Base-by-base conservation (phyloP, 2,888 invertebrate species). In the Steinernema hermaphroditum region DNA sequence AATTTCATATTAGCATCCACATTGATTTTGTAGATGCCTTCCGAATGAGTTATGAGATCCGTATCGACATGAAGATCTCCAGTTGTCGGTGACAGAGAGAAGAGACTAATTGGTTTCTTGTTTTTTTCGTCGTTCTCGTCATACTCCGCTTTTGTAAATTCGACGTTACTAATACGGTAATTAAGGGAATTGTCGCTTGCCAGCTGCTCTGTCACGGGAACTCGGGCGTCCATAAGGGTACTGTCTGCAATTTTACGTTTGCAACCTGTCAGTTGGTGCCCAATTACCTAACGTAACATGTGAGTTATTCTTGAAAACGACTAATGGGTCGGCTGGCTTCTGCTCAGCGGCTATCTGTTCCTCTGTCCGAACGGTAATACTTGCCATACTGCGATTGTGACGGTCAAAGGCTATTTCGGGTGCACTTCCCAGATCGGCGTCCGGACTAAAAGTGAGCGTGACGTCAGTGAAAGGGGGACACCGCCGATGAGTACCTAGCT, bases 41-140 rank as follows among this genome's bases (percentile, higher is more conserved):
- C 72, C 9, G 72, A 22, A 4, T 32, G 46, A 24, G 29, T 37
- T 6, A 32, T n/a, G 12, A 72, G 43, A 12, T 72, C 72, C 2
- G 72, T 44, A 32, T 72, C 72, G 24, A 72, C 22, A 24, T 69
- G 44, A 29, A 72, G 44, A 41, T 69, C 72, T 37, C 62, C 72
- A 16, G 62, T 72, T 54, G 29, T 49, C n/a, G 72, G 72, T 2
- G 62, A 62, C 62, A 62, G 19, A 16, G 62, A 62, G 19, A 62
- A 62, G 16, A 62, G 16, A 27, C 34, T 62, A 1, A 62, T 34
- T 14, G 34, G 62, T 19, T 62, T 62, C 32, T 24, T 2, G 14
- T 29, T 32, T 32, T 62, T 32, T 4, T 16, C 46, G 32, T 19
- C 27, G 54, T 32, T 62, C 62, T 34, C 32, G n/a, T 62, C 62